These are phyloP conservation scores for Clytia hemisphaerica DNA, from an alignment of 30 jellyfish, hydroid and myxozoan species.

Conservation along the genomic window DNA sequence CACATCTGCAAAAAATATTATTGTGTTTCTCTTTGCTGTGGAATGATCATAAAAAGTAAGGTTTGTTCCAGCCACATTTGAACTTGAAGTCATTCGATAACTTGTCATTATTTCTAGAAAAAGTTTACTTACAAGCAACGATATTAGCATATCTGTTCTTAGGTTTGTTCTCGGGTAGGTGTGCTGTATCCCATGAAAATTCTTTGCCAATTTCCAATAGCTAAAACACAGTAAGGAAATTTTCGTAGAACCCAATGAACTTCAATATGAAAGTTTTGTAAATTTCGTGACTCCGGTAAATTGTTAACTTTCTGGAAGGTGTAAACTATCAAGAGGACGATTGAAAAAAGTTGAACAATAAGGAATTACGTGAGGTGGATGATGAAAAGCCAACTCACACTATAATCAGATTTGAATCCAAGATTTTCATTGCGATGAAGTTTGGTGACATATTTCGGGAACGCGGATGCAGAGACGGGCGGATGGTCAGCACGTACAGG, in stretches of 20 bases:
- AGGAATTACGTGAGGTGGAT: too few relatives aligned
- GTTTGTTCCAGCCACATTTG: too few relatives aligned
- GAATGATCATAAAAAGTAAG: too few relatives aligned
- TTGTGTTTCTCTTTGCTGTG: too few relatives aligned
- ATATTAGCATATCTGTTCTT: conserved; percentile 89
- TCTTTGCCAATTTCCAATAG: conserved; percentile 92
- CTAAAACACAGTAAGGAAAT: conserved; percentile 17
- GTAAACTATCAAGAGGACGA: too few relatives aligned
- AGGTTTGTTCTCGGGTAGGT: conserved; percentile 75
- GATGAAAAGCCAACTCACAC: too few relatives aligned
- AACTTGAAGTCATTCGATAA: neutral
- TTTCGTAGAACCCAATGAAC: neutral
- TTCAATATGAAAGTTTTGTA: too few relatives aligned
- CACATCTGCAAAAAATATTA: too few relatives aligned
- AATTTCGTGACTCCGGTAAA: too few relatives aligned
- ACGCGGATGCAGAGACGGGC: conserved; percentile 49
- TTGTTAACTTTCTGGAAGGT: too few relatives aligned
- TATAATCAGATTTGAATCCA: conserved; percentile 69
- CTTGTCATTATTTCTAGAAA: neutral
- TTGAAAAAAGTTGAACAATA: too few relatives aligned
- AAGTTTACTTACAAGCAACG: conserved; percentile 81
- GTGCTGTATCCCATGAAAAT: conserved; percentile 91
- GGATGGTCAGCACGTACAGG: conserved; percentile 82
- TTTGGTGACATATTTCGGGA: conserved; percentile 55
- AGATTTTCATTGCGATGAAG: conserved; percentile 61